These are phyloP conservation scores for Eptatretus burgeri DNA, from an alignment of 2,113 vertebrate species.

Conservation along the genomic window DNA sequence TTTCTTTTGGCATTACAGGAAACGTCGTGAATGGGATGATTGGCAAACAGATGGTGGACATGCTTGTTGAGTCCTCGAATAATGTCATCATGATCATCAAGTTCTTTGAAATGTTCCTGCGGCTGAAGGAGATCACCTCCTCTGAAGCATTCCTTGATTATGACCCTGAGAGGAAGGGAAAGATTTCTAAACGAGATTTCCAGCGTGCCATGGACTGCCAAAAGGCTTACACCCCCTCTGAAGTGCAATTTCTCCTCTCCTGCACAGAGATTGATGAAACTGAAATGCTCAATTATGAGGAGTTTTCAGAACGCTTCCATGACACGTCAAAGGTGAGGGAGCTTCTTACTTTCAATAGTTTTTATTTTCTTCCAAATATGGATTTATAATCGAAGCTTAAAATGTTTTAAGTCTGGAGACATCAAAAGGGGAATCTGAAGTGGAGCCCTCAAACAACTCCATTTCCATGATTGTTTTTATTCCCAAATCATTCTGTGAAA, in stretches of 20 bases:
- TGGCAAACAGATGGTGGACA: conserved; percentile 87
- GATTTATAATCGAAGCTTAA: too few species aligned
- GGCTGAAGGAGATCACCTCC: conserved; percentile 70
- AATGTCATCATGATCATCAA: conserved; percentile 60
- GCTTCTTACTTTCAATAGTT: too few species aligned
- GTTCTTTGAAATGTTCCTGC: conserved; percentile 97
- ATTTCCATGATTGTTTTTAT: too few species aligned
- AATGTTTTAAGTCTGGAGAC: too few species aligned
- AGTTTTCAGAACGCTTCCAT: conserved; percentile 66
- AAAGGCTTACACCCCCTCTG: conserved; percentile 47
- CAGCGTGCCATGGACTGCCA: conserved; percentile 96
- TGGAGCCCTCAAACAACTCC: too few species aligned
- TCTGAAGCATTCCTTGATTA: conserved; percentile 74
- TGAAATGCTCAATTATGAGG: conserved; percentile 76
- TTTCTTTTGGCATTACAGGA: conserved; percentile 17
- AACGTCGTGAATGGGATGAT: conserved; percentile 82
- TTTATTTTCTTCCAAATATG: too few species aligned
- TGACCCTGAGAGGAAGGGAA: conserved; percentile 50
- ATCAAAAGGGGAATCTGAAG: too few species aligned
- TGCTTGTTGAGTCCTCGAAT: conserved; percentile 86
- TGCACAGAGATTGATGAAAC: conserved; percentile 84
- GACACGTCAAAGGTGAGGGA: conserved; percentile 34
- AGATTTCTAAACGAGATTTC: conserved; percentile 94
- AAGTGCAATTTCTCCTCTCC: conserved; percentile 87
- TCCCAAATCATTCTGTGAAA: too few species aligned